Evolutionary conservation across 2,888 invertebrate species (phyloP).

Genomic region (Hydriomena furcata): DNA sequence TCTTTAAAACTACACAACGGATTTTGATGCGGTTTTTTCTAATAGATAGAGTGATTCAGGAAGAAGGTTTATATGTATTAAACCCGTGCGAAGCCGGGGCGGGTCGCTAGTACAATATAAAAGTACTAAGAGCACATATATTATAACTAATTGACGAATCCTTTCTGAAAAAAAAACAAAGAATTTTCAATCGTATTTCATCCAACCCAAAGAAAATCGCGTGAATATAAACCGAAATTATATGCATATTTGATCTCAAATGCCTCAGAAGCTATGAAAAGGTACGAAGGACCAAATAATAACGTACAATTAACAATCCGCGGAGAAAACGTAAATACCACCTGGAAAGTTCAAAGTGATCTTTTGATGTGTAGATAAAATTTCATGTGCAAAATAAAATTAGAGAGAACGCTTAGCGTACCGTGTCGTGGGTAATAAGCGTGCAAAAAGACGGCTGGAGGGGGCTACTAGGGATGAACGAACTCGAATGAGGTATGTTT

Average conservation of each 20-base stretch:
- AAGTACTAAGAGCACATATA: too few species aligned
- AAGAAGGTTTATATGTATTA: too few species aligned
- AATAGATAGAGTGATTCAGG: too few species aligned
- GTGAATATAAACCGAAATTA: neutral
- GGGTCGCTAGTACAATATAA: too few species aligned
- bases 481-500: slow-evolving; percentile 13
- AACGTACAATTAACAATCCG: slow-evolving; percentile 11
- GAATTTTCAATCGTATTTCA: neutral
- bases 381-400: slow-evolving; percentile 69
- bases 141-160: too few species aligned
- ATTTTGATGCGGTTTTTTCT: too few species aligned
- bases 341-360: slow-evolving; percentile 38
- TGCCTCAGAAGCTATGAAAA: neutral
- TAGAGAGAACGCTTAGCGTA: slow-evolving; percentile 58
- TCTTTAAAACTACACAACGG: too few species aligned
- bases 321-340: slow-evolving; percentile 26
- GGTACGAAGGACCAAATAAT: slow-evolving; percentile 6
- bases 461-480: slow-evolving; percentile 14
- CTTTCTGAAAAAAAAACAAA: neutral
- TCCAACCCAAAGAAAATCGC: neutral
- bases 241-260: neutral
- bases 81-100: too few species aligned
- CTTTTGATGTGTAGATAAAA: slow-evolving; percentile 67
- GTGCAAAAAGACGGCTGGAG: slow-evolving; percentile 48
- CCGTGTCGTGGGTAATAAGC: slow-evolving; percentile 62